Conservation (phyloP, 2,113 vertebrate genomes). For the Heterochromis multidens region DNA sequence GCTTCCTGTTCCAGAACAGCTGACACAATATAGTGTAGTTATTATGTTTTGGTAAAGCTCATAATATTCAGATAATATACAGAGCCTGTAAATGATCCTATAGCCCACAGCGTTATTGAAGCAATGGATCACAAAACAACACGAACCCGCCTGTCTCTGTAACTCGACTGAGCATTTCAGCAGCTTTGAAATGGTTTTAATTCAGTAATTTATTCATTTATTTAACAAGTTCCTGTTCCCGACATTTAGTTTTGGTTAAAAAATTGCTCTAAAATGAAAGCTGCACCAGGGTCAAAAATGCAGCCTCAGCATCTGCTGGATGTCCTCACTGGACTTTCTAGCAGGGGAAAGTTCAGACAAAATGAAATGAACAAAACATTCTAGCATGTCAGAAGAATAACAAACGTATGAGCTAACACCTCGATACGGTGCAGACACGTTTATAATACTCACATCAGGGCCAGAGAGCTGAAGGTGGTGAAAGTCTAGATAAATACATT, state of each 20-base stretch:
- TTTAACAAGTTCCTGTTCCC: background rate
- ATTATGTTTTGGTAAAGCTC: background rate
- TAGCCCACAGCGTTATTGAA: background rate
- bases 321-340: background rate
- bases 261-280: background rate
- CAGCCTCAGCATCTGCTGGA: background rate
- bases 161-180: background rate
- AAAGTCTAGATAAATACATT: background rate
- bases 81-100: background rate
- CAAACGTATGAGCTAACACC: too few species aligned
- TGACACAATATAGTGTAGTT: background rate
- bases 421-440: too few species aligned
- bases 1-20: background rate
- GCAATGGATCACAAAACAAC: background rate
- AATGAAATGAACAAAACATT: background rate
- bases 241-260: background rate
- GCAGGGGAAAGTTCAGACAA: background rate
- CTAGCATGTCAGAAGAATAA: too few species aligned
- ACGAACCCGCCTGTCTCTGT: background rate
- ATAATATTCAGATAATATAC: background rate
- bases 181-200: background rate
- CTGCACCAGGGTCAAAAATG: background rate
- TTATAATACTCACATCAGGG: rapidly evolving
- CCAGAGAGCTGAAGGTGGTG: background rate
- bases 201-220: background rate